Evolutionary conservation across 1,140 invertebrate species (phyloP), one percentile per base, ranked within the genome.

Genomic region (Varroa destructor): DNA sequence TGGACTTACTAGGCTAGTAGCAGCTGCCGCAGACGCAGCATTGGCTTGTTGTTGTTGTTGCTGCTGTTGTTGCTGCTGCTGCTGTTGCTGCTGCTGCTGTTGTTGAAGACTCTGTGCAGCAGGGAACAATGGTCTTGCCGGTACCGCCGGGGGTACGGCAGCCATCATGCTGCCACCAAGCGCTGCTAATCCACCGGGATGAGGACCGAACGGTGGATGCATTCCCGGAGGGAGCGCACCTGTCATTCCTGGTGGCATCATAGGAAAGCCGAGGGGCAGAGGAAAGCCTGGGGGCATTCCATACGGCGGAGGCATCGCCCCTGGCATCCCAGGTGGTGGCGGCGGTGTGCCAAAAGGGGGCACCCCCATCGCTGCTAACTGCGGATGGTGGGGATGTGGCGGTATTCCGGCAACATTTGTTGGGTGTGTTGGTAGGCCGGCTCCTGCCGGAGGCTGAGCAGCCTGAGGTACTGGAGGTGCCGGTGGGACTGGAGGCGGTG

Each of bases 51-150:
- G 46, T 51, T 51, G 46, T 8, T 51, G 46, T 51, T 51, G 46
- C 46, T 51, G 46, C 46, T 51, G 46, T 51, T 51, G 46, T 51
- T 51, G 46, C 46, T 51, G 46, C 46, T 51, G 46, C 8, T 51
- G 46, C 8, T 51, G 46, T 8, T 51, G 46, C 46, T 51, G 46
- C 46, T 51, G 46, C 46, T 51, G 46, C 8, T 51, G 61, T 12
- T 12, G 61, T 46, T 67, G 61, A 84, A 54, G 84, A 83, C 78
- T 86, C 85, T 75, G 86, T 1, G 83, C 82, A 43, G 81, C 80
- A 14, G 79, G 77, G 61, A 67, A 67, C 12, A 67, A 37, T 25
- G 61, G 61, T 67, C 61, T 51, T 8, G 46, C 46, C 4, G 46
- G 61, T 3, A 40, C 61, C 40, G 14, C 46, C 12, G 61, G 61